Conservation (phyloP, 2,888 invertebrate genomes). For the Pogonocherus hispidulus region DNA sequence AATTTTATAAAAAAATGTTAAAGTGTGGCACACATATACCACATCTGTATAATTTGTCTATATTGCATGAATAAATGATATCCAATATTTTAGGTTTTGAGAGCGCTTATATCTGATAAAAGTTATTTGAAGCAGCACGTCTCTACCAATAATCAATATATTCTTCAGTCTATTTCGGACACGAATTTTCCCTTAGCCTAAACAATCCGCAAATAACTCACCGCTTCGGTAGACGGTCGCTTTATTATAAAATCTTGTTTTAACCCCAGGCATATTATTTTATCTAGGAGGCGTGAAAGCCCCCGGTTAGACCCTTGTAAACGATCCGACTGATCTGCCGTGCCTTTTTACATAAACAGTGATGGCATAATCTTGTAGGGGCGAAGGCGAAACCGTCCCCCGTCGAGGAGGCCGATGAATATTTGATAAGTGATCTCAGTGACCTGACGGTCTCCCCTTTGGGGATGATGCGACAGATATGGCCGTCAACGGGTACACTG, state of each 20-base stretch:
- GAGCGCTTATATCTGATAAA: neutral
- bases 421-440: conserved; percentile 55
- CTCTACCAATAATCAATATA: neutral
- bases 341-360: conserved; percentile 52
- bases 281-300: conserved; percentile 36
- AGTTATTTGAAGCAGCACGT: neutral
- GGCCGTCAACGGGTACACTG: neutral
- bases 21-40: no score
- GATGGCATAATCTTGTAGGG: conserved; percentile 55
- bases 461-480: conserved; percentile 19
- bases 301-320: conserved; percentile 38
- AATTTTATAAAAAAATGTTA: no score
- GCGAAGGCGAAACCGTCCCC: conserved; percentile 48
- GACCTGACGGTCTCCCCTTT: conserved; percentile 43
- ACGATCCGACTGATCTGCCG: conserved; percentile 38
- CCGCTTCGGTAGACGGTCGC: conserved; percentile 11
- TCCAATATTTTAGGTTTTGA: no score
- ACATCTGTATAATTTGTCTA: no score
- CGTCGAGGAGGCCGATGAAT: conserved; percentile 52
- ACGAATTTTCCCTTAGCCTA: conserved; percentile 12
- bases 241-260: conserved; percentile 25
- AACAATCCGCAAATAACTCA: conserved; percentile 14
- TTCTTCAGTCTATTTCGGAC: conserved; percentile 3
- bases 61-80: no score
- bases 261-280: conserved; percentile 14